Evolutionary conservation across 1,140 invertebrate species (phyloP), one percentile per base, ranked within the genome.

Genomic region (Magallana angulata): DNA sequence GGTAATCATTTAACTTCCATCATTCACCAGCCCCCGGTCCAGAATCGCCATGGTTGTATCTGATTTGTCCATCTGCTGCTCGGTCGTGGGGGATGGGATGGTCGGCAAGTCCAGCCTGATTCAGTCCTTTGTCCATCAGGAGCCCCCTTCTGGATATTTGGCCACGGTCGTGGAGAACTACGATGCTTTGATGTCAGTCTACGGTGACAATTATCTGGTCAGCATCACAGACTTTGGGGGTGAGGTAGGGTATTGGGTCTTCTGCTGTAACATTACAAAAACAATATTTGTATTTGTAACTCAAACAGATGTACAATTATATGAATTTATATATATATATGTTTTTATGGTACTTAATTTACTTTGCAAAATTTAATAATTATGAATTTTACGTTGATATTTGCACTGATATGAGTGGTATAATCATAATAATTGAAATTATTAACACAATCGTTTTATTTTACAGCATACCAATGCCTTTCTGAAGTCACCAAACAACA

Each of bases 61-160:
- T n/a, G 36, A 57, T 36, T 14, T 56, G 8, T 57, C 81, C n/a
- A 56, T 93, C 11, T 99, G 99, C 95, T 99, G 98, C 96, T 98
- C 99, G 82, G 98, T 99, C 56, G 98, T 98, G 16, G 95, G 95
- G 30, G 98, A 99, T 95, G 98, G 98, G 92, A 98, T 98, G 68
- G 98, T 99, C 57, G 98, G 98, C 96, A 94, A 94, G 86, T 92
- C 93, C 12, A 91, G 91, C 81, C 86, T 94, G 68, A 89, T 91
- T 9, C 81, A 89, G 36, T 56, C 82, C 14, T 89, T 89, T 57
- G 16, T 59, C 36, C 81, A 56, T 11, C 56, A 84, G 9, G 36
- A 16, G 11, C 68, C 83, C 3, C 16, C 81, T 48, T 48, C 86
- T 5, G 36, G 68, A 2, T 89, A 89, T 84, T 36, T 89, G 7